phyloP scores from a whole-genome alignment of 2,113 vertebrate species.

The Tor tambroides region DNA sequence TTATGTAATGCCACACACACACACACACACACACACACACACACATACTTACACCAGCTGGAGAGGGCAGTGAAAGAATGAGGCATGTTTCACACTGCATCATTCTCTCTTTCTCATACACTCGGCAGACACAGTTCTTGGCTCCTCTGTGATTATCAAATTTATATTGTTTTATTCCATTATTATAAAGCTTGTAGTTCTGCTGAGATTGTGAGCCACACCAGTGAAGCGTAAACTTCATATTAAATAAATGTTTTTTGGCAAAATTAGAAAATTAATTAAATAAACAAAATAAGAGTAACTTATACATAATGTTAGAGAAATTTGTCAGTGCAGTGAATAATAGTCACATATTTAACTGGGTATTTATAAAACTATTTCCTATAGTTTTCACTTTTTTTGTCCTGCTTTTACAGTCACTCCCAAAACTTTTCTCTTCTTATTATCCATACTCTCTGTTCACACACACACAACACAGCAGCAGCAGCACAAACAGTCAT shows the following conservation, averaged over 20 bases:
- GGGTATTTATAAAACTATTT: neutral
- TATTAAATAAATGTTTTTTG: neutral
- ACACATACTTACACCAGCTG: neutral
- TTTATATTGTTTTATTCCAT: neutral
- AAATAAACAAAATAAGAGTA: neutral
- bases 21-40: neutral
- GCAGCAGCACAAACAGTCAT: too few relatives aligned
- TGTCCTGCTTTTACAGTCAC: neutral
- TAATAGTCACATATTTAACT: too few relatives aligned
- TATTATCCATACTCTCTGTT: neutral
- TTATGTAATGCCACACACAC: conserved; percentile 7
- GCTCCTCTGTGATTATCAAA: too few relatives aligned
- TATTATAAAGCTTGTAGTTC: neutral
- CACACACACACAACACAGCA: too few relatives aligned
- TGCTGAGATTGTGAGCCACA: neutral
- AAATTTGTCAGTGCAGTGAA: neutral
- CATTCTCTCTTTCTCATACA: neutral
- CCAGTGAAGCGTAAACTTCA: neutral
- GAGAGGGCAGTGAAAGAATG: neutral
- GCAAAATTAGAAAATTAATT: neutral
- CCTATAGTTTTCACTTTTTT: neutral
- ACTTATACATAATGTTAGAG: neutral
- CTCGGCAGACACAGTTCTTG: neutral
- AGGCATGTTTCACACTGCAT: neutral
- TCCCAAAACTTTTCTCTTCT: neutral